These are phyloP conservation scores for Acyrthosiphon pisum DNA, from an alignment of 1,140 invertebrate genomes.

Conservation along the genomic window DNA sequence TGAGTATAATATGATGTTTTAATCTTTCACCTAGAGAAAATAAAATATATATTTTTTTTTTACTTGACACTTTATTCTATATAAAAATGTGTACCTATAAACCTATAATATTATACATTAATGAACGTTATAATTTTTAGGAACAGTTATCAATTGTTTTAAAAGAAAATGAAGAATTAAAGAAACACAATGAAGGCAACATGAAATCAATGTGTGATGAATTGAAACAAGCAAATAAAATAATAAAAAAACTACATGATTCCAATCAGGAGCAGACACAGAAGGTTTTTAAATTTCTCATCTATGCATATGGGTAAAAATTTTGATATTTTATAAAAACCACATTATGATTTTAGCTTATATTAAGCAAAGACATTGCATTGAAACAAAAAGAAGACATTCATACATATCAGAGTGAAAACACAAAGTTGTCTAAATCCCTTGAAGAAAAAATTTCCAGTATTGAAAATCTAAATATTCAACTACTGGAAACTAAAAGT, in stretches of 20 bases:
- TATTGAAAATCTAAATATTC: slow-evolving; percentile 1
- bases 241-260: slow-evolving; percentile 54
- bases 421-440: not conserved
- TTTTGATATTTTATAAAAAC: not conserved
- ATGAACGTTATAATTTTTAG: slow-evolving; percentile 18
- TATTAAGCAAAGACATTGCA: slow-evolving; percentile 46
- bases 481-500: slow-evolving; percentile 41
- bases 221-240: slow-evolving; percentile 53
- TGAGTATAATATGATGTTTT: not conserved
- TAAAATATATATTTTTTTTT: not conserved
- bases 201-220: slow-evolving; percentile 46
- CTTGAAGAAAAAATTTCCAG: slow-evolving; percentile 34
- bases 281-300: slow-evolving; percentile 22
- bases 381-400: slow-evolving; percentile 51
- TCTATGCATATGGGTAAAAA: not conserved
- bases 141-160: slow-evolving; percentile 26
- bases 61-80: not conserved
- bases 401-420: slow-evolving; percentile 34
- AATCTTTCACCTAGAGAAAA: not conserved
- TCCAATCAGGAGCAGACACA: slow-evolving; percentile 44
- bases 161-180: slow-evolving; percentile 53
- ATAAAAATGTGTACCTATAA: not conserved
- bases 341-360: slow-evolving; percentile 21
- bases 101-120: not conserved
- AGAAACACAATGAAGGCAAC: slow-evolving; percentile 26